Percentiles rank a stretch among this genome's conserved stretches.
Evolutionary conservation across 2,888 invertebrate genomes (phyloP).

Genomic region (Griposia aprilina): DNA sequence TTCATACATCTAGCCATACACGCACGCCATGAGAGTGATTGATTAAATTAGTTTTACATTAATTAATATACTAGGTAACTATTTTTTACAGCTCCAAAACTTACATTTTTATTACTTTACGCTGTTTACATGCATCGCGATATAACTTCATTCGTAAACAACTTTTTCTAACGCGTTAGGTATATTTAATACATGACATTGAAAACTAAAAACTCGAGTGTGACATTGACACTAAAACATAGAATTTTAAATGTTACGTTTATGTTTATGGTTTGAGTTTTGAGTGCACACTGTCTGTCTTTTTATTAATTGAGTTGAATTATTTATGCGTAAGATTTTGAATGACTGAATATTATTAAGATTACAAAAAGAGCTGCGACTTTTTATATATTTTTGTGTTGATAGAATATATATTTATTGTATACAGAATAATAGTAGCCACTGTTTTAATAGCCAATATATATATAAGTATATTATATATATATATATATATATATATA

Average conservation of each 20-base stretch:
- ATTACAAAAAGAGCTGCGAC: neutral
- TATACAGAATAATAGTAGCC: too few species aligned
- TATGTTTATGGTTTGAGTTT: neutral
- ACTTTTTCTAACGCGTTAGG: constrained; percentile 1
- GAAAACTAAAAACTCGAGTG: constrained; percentile 27
- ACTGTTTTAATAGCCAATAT: too few species aligned
- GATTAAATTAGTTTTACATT: too few species aligned
- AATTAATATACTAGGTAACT: too few species aligned
- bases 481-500: too few species aligned
- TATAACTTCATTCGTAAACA: constrained; percentile 10
- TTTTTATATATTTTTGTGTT: neutral
- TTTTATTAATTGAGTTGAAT: neutral
- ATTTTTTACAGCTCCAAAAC: neutral
- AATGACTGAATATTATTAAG: neutral
- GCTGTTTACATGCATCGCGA: neutral
- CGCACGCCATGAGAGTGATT: neutral
- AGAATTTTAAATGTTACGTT: constrained; percentile 22
- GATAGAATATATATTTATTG: neutral
- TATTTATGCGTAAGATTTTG: neutral
- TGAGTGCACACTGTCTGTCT: neutral
- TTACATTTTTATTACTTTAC: too few species aligned
- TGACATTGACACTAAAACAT: constrained; percentile 56
- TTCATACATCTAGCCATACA: too few species aligned
- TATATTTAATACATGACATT: constrained; percentile 36
- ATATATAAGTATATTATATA: too few species aligned